Conservation (phyloP, 2,797 vertebrate genomes). For the Poeciliopsis presidionis region DNA sequence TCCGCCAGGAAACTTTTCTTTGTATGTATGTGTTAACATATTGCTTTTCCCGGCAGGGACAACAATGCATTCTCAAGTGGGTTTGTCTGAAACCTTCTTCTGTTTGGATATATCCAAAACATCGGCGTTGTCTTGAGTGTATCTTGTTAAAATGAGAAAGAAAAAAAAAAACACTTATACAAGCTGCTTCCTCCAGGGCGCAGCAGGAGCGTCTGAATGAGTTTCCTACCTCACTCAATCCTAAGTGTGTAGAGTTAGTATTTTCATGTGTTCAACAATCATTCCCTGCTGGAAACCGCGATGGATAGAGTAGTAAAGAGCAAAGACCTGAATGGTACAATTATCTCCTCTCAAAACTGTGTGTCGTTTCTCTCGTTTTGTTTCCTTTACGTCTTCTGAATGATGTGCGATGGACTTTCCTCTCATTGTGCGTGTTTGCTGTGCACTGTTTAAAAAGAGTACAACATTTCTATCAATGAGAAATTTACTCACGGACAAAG, state of each 20-base stretch:
- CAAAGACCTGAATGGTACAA: neutral
- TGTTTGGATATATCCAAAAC: neutral
- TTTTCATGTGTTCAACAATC: neutral
- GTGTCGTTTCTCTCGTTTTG: neutral
- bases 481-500: conserved; percentile 1
- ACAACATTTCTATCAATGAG: neutral
- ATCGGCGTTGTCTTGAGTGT: neutral
- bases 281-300: neutral
- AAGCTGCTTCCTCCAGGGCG: neutral
- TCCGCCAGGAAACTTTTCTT: neutral
- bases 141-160: neutral
- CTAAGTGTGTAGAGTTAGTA: neutral
- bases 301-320: neutral
- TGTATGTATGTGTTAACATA: neutral
- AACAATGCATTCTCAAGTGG: neutral
- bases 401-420: neutral
- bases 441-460: neutral
- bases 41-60: neutral
- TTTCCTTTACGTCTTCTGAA: neutral
- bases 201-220: neutral
- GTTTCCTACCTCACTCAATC: neutral
- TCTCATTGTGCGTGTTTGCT: neutral
- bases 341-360: no score
- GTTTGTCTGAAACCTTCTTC: neutral
- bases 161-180: neutral